phyloP scores from a whole-genome alignment of 2,113 vertebrate species.

The Sclerurus mexicanus region DNA sequence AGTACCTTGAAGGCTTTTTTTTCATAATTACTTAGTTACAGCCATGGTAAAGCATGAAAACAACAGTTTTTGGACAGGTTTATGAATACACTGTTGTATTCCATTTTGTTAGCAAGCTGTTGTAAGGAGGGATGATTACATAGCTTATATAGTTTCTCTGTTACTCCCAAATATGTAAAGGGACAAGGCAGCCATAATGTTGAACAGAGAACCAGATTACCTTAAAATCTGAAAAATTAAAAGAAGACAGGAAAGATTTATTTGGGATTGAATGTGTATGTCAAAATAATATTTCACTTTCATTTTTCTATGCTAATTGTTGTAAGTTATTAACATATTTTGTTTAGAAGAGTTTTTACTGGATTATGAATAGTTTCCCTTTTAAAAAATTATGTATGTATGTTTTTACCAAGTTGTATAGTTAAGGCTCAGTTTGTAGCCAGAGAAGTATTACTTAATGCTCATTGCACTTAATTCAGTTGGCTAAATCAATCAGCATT shows the following conservation, averaged over 20 bases:
- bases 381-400: neutral
- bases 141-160: neutral
- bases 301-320: neutral
- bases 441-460: neutral
- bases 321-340: neutral
- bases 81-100: neutral
- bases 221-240: neutral
- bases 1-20: neutral
- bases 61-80: neutral
- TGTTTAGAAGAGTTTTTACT: neutral
- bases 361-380: neutral
- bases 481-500: neutral
- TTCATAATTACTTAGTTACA: neutral
- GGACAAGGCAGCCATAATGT: rapidly evolving
- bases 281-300: neutral
- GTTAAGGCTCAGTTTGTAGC: neutral
- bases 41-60: neutral
- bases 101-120: neutral
- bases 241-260: neutral
- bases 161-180: neutral
- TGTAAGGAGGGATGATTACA: neutral
- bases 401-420: neutral
- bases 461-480: neutral
- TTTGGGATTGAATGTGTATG: neutral
- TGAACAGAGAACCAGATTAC: neutral